phyloP scores from a whole-genome alignment of 2,888 invertebrate genomes.

The Oligia strigilis region DNA sequence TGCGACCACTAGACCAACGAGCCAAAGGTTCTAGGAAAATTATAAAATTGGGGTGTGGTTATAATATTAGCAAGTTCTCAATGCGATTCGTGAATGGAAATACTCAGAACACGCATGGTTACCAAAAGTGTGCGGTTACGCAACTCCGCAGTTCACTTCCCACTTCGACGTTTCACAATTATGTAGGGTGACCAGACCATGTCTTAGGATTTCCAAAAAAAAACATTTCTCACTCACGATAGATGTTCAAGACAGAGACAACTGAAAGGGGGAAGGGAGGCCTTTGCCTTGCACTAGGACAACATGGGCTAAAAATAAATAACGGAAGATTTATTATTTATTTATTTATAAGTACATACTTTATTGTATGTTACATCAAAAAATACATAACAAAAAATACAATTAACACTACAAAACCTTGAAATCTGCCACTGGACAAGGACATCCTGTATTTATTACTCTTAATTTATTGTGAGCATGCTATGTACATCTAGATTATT shows the following conservation, averaged over 20 bases:
- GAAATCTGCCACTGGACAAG: too few relatives aligned
- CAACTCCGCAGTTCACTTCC: conserved; percentile 59
- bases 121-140: conserved; percentile 60
- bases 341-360: too few relatives aligned
- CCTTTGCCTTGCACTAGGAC: too few relatives aligned
- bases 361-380: too few relatives aligned
- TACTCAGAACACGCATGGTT: conserved; percentile 49
- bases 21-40: not conserved
- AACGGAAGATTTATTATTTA: too few relatives aligned
- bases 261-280: too few relatives aligned
- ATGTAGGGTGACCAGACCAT: conserved; percentile 50
- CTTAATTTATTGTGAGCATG: not conserved
- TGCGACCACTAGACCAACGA: not conserved
- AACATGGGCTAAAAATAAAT: too few relatives aligned
- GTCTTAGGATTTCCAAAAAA: not conserved
- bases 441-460: not conserved
- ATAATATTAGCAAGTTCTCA: conserved; percentile 48
- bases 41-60: conserved; percentile 14
- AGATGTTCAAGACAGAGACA: too few relatives aligned
- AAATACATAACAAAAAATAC: too few relatives aligned
- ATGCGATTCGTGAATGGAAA: conserved; percentile 50
- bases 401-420: too few relatives aligned
- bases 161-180: conserved; percentile 70
- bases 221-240: too few relatives aligned
- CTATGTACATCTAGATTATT: not conserved